phyloP scores from a whole-genome alignment of 2,888 invertebrate genomes.

The Drosophila merina region DNA sequence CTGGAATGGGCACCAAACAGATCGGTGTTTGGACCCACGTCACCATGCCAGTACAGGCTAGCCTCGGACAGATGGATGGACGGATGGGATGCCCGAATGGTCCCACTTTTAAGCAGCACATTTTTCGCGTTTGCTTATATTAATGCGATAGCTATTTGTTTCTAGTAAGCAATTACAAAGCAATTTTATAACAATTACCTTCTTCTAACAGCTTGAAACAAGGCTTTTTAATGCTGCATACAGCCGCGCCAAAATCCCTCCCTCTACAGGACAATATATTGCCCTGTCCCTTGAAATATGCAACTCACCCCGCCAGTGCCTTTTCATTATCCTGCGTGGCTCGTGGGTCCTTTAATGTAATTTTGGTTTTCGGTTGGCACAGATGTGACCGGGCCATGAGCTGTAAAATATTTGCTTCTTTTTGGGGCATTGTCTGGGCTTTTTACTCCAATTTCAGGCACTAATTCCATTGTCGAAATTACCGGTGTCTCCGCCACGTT shows the following conservation, averaged over 20 bases:
- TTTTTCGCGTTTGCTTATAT: conserved; percentile 69
- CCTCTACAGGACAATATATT: conserved; percentile 18
- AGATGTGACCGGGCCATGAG: conserved; percentile 72
- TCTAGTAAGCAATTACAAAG: conserved; percentile 77
- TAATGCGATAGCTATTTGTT: conserved; percentile 77
- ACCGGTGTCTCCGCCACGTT: conserved; percentile 7
- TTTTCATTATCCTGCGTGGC: not conserved
- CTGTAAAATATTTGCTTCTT: conserved; percentile 58
- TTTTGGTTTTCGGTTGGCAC: conserved; percentile 58
- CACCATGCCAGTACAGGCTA: conserved; percentile 44
- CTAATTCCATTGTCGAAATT: conserved; percentile 7
- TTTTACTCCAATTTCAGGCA: conserved; percentile 22
- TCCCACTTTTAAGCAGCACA: conserved; percentile 51
- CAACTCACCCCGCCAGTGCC: conserved; percentile 57
- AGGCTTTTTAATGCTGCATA: conserved; percentile 53
- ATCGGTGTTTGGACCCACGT: conserved; percentile 51
- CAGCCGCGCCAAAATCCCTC: conserved; percentile 47
- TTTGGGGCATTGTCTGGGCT: conserved; percentile 30
- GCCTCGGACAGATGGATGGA: conserved; percentile 8
- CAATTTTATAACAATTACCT: conserved; percentile 77
- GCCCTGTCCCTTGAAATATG: conserved; percentile 57
- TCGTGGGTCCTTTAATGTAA: conserved; percentile 43
- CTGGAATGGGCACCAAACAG: conserved; percentile 9
- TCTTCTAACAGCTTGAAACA: conserved; percentile 73
- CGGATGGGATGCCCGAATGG: not conserved